phyloP scores from a whole-genome alignment of 1,140 invertebrate genomes.

The Leptinotarsa texana region DNA sequence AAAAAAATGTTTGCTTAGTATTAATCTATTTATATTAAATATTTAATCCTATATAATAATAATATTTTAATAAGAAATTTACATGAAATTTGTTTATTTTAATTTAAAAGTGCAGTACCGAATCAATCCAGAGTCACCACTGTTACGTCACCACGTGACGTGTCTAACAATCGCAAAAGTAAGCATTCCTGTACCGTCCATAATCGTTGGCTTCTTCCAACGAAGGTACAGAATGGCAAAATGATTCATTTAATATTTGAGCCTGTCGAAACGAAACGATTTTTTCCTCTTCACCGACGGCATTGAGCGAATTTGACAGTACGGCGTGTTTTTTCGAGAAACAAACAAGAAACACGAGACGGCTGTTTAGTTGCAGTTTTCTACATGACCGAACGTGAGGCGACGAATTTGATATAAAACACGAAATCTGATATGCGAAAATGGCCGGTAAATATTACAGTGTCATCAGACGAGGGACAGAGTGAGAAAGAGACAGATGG shows the following conservation, averaged over 20 bases:
- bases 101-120: too few species aligned
- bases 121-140: too few species aligned
- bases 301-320: background rate
- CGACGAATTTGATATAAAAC: slow-evolving; percentile 27
- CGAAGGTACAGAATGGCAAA: background rate
- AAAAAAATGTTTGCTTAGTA: too few species aligned
- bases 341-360: slow-evolving; percentile 12
- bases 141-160: too few species aligned
- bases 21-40: too few species aligned
- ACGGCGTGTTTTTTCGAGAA: background rate
- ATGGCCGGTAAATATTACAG: slow-evolving; percentile 13
- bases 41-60: too few species aligned
- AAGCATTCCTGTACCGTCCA: too few species aligned
- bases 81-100: too few species aligned
- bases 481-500: too few species aligned
- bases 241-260: background rate
- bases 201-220: too few species aligned
- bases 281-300: background rate
- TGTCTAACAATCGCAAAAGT: too few species aligned
- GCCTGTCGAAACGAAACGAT: background rate
- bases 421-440: slow-evolving; percentile 24
- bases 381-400: slow-evolving; percentile 18
- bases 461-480: slow-evolving; percentile 4
- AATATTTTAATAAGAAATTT: too few species aligned
- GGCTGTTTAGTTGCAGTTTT: slow-evolving; percentile 27